Conservation (phyloP, 2,797 vertebrate genomes). For the Xenentodon cancila region DNA sequence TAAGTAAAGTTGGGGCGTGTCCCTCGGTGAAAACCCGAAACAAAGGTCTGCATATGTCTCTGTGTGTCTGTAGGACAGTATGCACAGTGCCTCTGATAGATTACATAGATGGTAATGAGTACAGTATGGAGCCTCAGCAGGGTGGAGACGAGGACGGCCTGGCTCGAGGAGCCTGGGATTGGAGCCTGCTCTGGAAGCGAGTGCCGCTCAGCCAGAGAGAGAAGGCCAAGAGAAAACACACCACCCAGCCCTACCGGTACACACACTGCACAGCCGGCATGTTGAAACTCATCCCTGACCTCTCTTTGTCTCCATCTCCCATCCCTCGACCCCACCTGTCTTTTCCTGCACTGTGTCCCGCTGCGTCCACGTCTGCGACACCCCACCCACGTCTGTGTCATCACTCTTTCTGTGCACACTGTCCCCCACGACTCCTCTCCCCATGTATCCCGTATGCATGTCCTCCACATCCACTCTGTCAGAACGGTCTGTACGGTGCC, state of each 20-base stretch:
- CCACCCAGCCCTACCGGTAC: slow-evolving; percentile 97
- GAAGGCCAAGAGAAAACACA: slow-evolving; percentile 93
- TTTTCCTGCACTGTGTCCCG: slow-evolving; percentile 23
- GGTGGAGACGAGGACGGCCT: slow-evolving; percentile 98
- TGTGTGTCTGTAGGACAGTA: slow-evolving; percentile 89
- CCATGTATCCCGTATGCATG: slow-evolving; percentile 52
- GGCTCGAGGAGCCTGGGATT: slow-evolving; percentile 98
- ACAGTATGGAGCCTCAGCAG: slow-evolving; percentile 98
- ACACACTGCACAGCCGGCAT: slow-evolving; percentile 62
- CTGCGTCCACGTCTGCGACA: slow-evolving; percentile 18
- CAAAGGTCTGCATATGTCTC: slow-evolving; percentile 21
- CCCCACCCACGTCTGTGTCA: slow-evolving; percentile 21
- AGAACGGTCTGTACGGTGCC: slow-evolving; percentile 98
- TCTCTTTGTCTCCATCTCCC: slow-evolving; percentile 70
- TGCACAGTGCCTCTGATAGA: slow-evolving; percentile 99
- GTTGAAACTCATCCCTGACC: slow-evolving; percentile 65
- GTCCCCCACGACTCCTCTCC: not conserved
- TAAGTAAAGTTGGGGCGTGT: too few relatives aligned
- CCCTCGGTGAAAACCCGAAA: not conserved
- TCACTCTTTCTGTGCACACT: slow-evolving; percentile 11
- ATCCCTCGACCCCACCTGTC: slow-evolving; percentile 39
- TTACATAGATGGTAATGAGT: slow-evolving; percentile 99
- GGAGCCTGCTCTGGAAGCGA: slow-evolving; percentile 98
- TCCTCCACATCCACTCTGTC: slow-evolving; percentile 64
- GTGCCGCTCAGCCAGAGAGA: slow-evolving; percentile 94